A percentile compares a stretch with the other conserved stretches of the same genome.
Conservation (phyloP, 2,113 vertebrate genomes). For the Empidonax traillii region DNA sequence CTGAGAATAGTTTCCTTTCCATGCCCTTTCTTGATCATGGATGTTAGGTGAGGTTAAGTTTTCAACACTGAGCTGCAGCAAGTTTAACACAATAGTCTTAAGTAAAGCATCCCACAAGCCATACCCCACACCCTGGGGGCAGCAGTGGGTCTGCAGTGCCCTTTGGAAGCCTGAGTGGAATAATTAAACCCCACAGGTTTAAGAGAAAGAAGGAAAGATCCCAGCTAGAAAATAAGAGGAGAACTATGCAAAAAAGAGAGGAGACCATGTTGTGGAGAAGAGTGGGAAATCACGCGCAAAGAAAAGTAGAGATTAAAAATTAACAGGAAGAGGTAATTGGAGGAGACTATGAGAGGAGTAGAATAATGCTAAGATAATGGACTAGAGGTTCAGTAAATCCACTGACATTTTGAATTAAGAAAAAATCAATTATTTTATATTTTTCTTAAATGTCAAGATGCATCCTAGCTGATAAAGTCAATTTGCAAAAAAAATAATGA, state of each 20-base stretch:
- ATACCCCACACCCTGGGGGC: rapidly evolving
- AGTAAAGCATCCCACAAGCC: not conserved
- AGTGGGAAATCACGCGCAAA: not conserved
- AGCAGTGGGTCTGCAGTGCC: not conserved
- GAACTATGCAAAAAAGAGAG: not conserved
- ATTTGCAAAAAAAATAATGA: not conserved
- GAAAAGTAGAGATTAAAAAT: not conserved
- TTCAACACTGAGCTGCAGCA: not conserved
- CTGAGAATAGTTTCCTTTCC: not conserved
- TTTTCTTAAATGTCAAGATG: slow-evolving; percentile 20
- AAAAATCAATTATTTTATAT: not conserved
- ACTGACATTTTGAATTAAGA: slow-evolving; percentile 19
- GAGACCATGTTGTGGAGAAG: rapidly evolving
- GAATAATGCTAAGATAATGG: not conserved
- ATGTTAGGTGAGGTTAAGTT: not conserved
- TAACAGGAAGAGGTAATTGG: not conserved
- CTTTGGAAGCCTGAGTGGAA: not conserved
- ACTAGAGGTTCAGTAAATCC: not conserved
- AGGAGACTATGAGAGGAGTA: not conserved
- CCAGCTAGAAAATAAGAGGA: not conserved
- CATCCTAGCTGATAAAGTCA: not conserved
- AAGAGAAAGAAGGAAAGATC: not conserved
- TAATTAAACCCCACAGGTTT: not conserved
- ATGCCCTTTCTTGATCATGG: not conserved
- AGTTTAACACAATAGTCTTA: not conserved